These are phyloP conservation scores for Torymus auratus DNA, from an alignment of 2,888 invertebrate species.

Conservation along the genomic window DNA sequence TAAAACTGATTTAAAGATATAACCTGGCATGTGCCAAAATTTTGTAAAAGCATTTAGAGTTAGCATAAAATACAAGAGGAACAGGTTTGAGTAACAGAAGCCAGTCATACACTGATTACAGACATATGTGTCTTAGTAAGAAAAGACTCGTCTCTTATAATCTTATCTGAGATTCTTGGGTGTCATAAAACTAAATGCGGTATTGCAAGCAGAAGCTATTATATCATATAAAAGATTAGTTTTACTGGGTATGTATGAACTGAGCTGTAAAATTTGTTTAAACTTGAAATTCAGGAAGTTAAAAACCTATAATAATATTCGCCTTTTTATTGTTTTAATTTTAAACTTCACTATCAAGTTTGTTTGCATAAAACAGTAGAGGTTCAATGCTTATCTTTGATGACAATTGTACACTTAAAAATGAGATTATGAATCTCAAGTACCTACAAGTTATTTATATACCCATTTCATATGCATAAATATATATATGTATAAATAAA, in stretches of 20 bases:
- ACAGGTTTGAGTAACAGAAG: constrained; percentile 5
- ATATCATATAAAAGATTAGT: constrained; percentile 18
- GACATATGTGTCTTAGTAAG: constrained; percentile 11
- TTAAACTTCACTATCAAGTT: constrained; percentile 23
- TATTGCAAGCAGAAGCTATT: constrained; percentile 40
- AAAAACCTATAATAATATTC: constrained; percentile 3
- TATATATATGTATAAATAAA: background rate
- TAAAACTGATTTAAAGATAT: constrained; percentile 3
- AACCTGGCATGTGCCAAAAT: constrained; percentile 15
- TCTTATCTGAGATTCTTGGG: constrained; percentile 52
- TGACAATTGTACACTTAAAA: constrained; percentile 38
- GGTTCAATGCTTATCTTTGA: constrained; percentile 53
- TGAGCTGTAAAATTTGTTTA: background rate
- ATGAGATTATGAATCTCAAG: constrained; percentile 32
- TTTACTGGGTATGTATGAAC: background rate
- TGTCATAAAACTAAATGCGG: constrained; percentile 50
- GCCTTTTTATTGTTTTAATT: constrained; percentile 1
- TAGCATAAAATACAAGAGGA: constrained; percentile 23
- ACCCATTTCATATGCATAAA: constrained; percentile 1
- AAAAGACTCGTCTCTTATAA: constrained; percentile 40
- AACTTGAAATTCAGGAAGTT: background rate
- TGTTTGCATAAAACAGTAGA: constrained; percentile 44
- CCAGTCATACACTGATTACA: constrained; percentile 39
- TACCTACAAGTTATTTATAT: constrained; percentile 38
- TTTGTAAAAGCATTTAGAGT: constrained; percentile 2